Base-by-base conservation (phyloP, 2,113 vertebrate species). In the Ciconia maguari region DNA sequence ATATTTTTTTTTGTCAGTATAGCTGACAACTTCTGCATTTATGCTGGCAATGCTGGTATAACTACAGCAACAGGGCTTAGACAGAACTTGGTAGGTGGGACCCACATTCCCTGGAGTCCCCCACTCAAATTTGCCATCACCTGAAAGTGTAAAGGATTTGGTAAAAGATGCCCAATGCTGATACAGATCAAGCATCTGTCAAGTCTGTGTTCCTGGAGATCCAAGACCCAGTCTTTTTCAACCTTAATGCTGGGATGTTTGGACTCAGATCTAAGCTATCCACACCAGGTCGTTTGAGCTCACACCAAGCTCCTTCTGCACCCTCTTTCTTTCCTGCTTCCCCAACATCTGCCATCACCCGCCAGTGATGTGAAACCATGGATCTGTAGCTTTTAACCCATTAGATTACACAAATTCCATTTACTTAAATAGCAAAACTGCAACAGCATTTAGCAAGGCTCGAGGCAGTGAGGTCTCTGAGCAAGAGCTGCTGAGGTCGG, bases 391-490 rank as follows among this genome's bases (percentile, higher is more conserved):
- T 71, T 86, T 89, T 68, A 75, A 72, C 38, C 14, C 11, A 26
- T 57, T 29, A n/a, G 18, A 60, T 77, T 34, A 41, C 29, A 46
- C n/a, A 69, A 55, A 75, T 71, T 65, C 10, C 2, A 2, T 86
- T 78, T 68, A 62, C n/a, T 34, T 13, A 76, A 58, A 41, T 5
- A 86, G 32, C 42, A 81, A 60, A 91, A 65, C 38, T 51, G 38
- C 38, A 68, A 15, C 55, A 66, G 26, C 36, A 48, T 29, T 84
- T 75, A 84, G 32, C n/a, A 78, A 61, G 41, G 32, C 44, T 77
- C 2, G 0, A 49, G 0, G 0, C 26, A 15, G 11, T 7, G 7
- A 86, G 29, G 10, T 77, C 16, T 71, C 71, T 51, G 57, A 80
- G 57, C 4, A 48, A 76, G 32, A 77, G 13, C 32, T 55, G 42